Base-by-base conservation (phyloP, 2,888 invertebrate species). In the Platypus cylindrus region DNA sequence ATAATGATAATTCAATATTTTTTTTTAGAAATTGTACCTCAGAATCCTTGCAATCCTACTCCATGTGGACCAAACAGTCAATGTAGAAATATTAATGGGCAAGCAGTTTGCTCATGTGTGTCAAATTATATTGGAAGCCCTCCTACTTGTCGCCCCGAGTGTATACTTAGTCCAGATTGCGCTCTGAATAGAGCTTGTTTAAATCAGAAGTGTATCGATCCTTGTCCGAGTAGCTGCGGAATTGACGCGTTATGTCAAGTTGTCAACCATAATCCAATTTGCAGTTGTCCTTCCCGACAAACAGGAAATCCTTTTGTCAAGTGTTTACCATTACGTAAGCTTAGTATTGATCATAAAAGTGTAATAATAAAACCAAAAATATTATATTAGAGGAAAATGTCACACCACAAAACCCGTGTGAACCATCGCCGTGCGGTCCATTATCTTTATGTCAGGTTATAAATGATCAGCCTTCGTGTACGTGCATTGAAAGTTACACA, bases 391-490 rank as follows among this genome's bases (percentile, higher is more conserved):
- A 49, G 43, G 49, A 51, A 42, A n/a, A n/a, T n/a, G n/a, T n/a
- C n/a, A n/a, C n/a, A 30, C 42, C 60, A 50, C 43, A 52, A 49
- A 51, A 76, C 51, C 77, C 75, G 5, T 84, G 84, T 50, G 69
- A 68, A 44, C 75, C 78, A 8, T 72, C 78, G 9, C 73, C 81
- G 2, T 84, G 84, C 54, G 84, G 84, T 18, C 71, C 80, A 4
- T 71, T 73, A 46, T 56, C 71, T 2, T 55, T 68, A 48, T 78
- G 77, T 40, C 60, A 55, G 41, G 66, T 44, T 18, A 52, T 65
- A 1, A 62, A 65, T 32, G 64, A 66, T 17, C 67, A 71, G 40
- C 71, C 73, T 1, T 59, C 68, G 11, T 79, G 78, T 50, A 65
- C 66, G 9, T 80, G 80, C 51, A 54, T 72, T 27, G 63, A 70